A percentile compares a stretch with the other conserved stretches of the same genome.
Conservation (phyloP, 2,888 invertebrate species). For the Diarsia dahlii region DNA sequence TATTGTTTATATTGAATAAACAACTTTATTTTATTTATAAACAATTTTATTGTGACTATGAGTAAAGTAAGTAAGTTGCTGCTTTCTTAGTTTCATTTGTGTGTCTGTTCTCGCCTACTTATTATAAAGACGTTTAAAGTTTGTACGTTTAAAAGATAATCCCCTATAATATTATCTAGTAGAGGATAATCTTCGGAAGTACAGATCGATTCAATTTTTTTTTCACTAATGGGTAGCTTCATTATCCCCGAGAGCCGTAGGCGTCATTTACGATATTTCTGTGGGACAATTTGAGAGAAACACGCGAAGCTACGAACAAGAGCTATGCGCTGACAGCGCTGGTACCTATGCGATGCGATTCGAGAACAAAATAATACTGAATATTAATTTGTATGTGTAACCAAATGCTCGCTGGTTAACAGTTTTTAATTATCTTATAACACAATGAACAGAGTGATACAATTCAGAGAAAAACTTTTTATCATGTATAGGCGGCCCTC, state of each 20-base stretch:
- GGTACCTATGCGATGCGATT: too few species aligned
- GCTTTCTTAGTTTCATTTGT: background rate
- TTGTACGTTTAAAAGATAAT: background rate
- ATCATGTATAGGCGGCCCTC: constrained; percentile 36
- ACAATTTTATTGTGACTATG: constrained; percentile 33
- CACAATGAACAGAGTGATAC: constrained; percentile 25
- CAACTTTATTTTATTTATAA: constrained; percentile 48
- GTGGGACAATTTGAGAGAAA: too few species aligned
- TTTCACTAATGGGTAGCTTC: too few species aligned
- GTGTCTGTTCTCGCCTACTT: background rate
- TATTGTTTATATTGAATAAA: constrained; percentile 54
- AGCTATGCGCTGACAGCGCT: too few species aligned
- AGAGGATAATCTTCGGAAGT: background rate
- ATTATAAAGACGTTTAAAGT: background rate
- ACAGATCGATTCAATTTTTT: too few species aligned
- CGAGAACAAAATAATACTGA: too few species aligned
- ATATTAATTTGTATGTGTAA: too few species aligned
- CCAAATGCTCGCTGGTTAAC: too few species aligned
- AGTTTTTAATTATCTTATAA: background rate
- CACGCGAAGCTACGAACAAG: too few species aligned
- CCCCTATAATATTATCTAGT: background rate
- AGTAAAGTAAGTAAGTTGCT: background rate
- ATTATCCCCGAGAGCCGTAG: too few species aligned
- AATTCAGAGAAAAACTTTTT: constrained; percentile 50
- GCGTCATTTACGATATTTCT: too few species aligned